These are phyloP conservation scores for Ceratoteleas bidentatus DNA, from an alignment of 1,140 invertebrate species.

Conservation along the genomic window DNA sequence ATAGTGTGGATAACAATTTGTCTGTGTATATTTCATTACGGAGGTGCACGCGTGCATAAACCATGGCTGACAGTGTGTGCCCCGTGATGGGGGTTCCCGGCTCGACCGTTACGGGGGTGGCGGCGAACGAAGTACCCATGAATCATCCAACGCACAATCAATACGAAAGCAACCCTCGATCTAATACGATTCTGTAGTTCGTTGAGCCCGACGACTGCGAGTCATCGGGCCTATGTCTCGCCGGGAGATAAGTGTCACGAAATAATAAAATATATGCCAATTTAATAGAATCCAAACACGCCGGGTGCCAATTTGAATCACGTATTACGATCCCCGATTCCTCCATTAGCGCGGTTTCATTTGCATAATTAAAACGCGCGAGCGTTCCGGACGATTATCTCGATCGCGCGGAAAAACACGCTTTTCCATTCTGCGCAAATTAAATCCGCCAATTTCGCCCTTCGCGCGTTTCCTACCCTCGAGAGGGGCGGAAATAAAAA, in stretches of 20 bases:
- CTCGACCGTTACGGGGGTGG: conserved; percentile 38
- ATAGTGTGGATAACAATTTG: conserved; percentile 36
- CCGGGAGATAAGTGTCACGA: conserved; percentile 38
- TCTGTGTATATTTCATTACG: conserved; percentile 32
- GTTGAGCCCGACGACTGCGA: conserved; percentile 40
- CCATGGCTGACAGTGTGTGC: conserved; percentile 24
- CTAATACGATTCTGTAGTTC: conserved; percentile 43
- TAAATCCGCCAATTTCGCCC: no score
- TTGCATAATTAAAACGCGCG: conserved; percentile 3
- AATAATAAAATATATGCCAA: conserved; percentile 40
- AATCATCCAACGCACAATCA: conserved; percentile 53
- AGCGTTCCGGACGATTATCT: background rate
- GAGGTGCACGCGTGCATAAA: conserved; percentile 30
- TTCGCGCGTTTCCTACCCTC: no score
- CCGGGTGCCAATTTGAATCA: conserved; percentile 14
- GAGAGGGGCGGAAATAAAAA: no score
- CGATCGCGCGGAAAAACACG: no score
- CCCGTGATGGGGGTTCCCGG: conserved; percentile 30
- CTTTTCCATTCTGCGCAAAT: no score
- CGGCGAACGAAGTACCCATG: conserved; percentile 35
- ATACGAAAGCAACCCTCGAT: conserved; percentile 48
- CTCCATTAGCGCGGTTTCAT: background rate
- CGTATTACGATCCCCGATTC: conserved; percentile 14
- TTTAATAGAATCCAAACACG: conserved; percentile 23
- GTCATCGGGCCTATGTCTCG: conserved; percentile 34